Conservation (phyloP, 2,888 invertebrate species). For the Pollenia griseotomentosa region DNA sequence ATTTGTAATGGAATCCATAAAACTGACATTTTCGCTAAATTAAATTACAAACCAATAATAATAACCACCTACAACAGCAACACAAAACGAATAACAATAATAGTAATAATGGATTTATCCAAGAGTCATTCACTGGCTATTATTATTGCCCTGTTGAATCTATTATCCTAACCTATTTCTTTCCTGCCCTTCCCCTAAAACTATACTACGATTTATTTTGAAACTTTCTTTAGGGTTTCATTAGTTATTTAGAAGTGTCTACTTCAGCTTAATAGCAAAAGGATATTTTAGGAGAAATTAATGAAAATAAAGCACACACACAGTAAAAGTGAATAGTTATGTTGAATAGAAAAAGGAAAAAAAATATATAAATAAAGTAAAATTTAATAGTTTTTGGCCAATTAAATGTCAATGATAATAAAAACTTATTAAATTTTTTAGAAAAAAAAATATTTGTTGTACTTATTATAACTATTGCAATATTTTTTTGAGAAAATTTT, state of each 20-base stretch:
- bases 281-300: slow-evolving; percentile 14
- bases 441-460: no score
- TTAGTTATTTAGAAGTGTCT: not conserved
- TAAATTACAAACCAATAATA: slow-evolving; percentile 48
- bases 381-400: no score
- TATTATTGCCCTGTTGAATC: slow-evolving; percentile 31
- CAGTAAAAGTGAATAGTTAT: no score
- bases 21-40: slow-evolving; percentile 52
- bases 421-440: no score
- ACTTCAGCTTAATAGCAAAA: slow-evolving; percentile 2
- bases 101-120: not conserved
- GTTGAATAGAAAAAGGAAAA: no score
- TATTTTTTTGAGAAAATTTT: no score
- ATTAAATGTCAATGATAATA: no score
- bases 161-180: not conserved
- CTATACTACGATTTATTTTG: slow-evolving; percentile 14
- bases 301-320: not conserved
- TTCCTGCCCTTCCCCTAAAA: not conserved
- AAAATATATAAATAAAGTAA: no score
- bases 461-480: no score
- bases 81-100: not conserved
- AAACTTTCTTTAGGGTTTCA: slow-evolving; percentile 42
- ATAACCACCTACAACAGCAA: slow-evolving; percentile 6
- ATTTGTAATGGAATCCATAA: slow-evolving; percentile 62
- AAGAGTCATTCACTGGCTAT: slow-evolving; percentile 20